phyloP scores from a whole-genome alignment of 2,113 vertebrate species.

The Hyperopisus bebe region DNA sequence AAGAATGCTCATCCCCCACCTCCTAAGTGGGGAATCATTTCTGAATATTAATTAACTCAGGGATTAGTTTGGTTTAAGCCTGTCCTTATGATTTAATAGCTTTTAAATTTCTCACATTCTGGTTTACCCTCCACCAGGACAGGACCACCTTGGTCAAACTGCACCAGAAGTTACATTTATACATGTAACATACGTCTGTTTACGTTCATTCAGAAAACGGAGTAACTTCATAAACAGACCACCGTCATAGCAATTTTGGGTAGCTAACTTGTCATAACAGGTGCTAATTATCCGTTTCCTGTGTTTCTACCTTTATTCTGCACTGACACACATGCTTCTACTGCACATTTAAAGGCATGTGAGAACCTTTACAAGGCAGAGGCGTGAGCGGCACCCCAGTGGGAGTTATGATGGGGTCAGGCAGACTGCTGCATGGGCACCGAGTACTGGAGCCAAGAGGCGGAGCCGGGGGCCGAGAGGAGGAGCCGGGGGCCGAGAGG shows the following conservation, averaged over 20 bases:
- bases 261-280: background rate
- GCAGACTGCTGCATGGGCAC: background rate
- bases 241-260: background rate
- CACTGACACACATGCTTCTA: background rate
- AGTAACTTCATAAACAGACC: background rate
- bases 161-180: background rate
- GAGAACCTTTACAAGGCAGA: background rate
- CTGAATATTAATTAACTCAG: background rate
- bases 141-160: background rate
- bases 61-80: background rate
- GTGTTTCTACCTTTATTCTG: background rate
- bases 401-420: background rate
- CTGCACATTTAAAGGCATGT: background rate
- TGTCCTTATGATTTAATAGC: background rate
- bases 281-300: background rate
- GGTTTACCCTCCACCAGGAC: background rate
- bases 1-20: background rate
- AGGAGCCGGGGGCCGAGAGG: background rate
- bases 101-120: background rate
- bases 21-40: background rate
- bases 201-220: background rate
- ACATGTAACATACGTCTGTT: background rate
- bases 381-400: background rate
- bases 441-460: background rate
- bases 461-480: no score